Evolutionary conservation across 92 coral and sea anemone species (phyloP), one percentile per base, ranked within the genome.

Genomic region (Plumapathes pennacea): DNA sequence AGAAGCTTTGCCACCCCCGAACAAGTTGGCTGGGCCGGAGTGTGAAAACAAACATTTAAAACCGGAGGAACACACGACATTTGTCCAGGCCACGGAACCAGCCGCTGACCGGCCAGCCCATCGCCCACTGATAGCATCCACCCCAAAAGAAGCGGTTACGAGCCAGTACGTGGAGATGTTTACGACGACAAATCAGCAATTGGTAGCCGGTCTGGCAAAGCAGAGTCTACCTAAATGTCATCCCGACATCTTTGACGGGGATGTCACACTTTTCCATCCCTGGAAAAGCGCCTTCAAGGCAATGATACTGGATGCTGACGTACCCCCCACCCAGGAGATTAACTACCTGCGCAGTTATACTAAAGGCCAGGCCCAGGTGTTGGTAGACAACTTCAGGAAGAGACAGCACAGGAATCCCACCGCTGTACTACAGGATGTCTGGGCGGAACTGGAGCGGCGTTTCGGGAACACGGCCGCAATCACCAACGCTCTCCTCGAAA

Each of bases 381-480:
- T 76, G 27, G 67, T 76, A 10, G 74, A 76, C 62, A 67, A 76
- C 60, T 67, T 6, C 74, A 19, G 69, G 46, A 48, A 32, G 33
- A 49, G 83, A 15, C 60, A 55, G 12, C 76, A 66, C 27, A 32
- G 14, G 14, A 69, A 76, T 50, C 69, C 58, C 2, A 45, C 39
- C 6, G 49, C 34, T 32, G 63, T 58, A 5, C 54, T 75, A 23
- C 2, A 37, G 2, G 76, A 76, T 3, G 50, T 76, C 10, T 76
- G 83, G 76, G 47, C 21, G 29, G 83, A 76, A 39, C 34, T 76
- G 23, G 83, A 63, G 32, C 46, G 52, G 29, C 69, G 83, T 20
- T 76, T 76, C 29, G 68, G 83, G 10, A 74, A 59, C 45, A 31
- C 81, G 12, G 72, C 81, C 8, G 66, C 62, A 3, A 74, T 74